Percentiles rank a stretch among this genome's conserved stretches.
phyloP scores from a whole-genome alignment of 2,888 invertebrate species.

The Caenorhabditis imperialis region DNA sequence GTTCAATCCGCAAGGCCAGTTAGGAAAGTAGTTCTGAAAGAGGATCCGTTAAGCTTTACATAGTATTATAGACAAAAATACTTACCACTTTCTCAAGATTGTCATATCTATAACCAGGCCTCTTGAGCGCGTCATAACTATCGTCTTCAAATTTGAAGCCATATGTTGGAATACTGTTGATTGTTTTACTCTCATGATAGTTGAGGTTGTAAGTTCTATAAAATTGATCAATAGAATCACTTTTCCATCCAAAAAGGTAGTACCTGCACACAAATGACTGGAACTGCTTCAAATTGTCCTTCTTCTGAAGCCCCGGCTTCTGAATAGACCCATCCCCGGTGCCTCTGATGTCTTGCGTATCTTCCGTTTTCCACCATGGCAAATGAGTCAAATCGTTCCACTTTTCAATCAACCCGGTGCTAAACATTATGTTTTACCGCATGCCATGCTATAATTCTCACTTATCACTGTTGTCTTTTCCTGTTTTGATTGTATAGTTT shows the following conservation, averaged over 20 bases:
- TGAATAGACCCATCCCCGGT: constrained; percentile 70
- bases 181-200: constrained; percentile 52
- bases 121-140: constrained; percentile 61
- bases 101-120: constrained; percentile 62
- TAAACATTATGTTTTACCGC: constrained; percentile 13
- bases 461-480: constrained; percentile 63
- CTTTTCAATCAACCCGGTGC: constrained; percentile 55
- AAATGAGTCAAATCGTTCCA: constrained; percentile 53
- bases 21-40: constrained; percentile 64
- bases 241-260: neutral
- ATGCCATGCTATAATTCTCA: constrained; percentile 10
- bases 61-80: too few species aligned
- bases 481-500: constrained; percentile 62
- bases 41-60: too few species aligned
- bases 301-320: constrained; percentile 65
- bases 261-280: constrained; percentile 67
- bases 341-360: constrained; percentile 46
- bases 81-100: constrained; percentile 61
- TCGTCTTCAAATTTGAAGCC: constrained; percentile 61
- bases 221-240: neutral
- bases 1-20: constrained; percentile 62
- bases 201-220: constrained; percentile 62
- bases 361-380: constrained; percentile 55
- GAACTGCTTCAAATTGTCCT: constrained; percentile 64
- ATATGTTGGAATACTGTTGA: constrained; percentile 61